These are phyloP conservation scores for Nixonia krombeini DNA, from an alignment of 1,140 invertebrate genomes.

Conservation along the genomic window DNA sequence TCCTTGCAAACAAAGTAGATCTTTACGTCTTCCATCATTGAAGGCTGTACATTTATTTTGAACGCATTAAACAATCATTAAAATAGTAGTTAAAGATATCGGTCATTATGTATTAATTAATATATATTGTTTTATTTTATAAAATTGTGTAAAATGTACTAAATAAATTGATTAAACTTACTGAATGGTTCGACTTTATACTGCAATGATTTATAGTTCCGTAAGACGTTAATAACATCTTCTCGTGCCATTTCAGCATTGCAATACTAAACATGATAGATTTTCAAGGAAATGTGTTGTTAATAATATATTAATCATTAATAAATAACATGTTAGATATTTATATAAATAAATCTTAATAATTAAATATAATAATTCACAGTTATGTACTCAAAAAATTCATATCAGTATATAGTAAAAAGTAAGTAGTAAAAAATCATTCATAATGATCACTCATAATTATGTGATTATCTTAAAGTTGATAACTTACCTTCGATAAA, in stretches of 20 bases:
- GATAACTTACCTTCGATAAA: conserved; percentile 67
- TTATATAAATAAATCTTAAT: no score
- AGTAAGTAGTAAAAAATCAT: no score
- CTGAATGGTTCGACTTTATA: conserved; percentile 78
- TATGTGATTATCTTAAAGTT: conserved; percentile 7
- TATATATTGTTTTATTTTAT: conserved; percentile 52
- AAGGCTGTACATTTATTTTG: no score
- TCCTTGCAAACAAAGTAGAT: conserved; percentile 88
- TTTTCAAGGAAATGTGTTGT: neutral
- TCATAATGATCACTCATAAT: no score
- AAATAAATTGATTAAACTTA: conserved; percentile 63
- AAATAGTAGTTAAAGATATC: no score
- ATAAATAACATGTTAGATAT: no score
- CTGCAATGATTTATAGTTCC: conserved; percentile 80
- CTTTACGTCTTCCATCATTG: conserved; percentile 88
- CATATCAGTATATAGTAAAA: no score
- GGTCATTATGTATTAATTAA: no score
- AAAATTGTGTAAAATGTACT: neutral
- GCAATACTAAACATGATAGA: conserved; percentile 73
- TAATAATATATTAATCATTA: neutral
- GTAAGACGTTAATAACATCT: conserved; percentile 81
- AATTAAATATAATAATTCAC: no score
- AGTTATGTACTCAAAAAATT: no score
- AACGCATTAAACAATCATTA: no score
- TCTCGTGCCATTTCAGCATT: conserved; percentile 82